A percentile compares a stretch with the other conserved stretches of the same genome.
Evolutionary conservation across 2,888 invertebrate species (phyloP).

Genomic region (Bembecia ichneumoniformis): DNA sequence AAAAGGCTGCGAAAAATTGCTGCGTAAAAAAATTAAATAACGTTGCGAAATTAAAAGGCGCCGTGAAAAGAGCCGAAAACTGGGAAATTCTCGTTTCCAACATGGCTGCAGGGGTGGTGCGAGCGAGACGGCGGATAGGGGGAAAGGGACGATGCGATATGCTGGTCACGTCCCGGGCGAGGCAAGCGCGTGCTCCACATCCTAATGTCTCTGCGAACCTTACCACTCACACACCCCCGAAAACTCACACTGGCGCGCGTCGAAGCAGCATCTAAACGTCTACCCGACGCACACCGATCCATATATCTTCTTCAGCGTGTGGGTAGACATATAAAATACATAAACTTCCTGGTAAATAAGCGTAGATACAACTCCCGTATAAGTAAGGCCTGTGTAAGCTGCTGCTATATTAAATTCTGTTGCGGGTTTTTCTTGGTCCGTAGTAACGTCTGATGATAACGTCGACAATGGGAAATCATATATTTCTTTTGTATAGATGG

Average conservation of each 20-base stretch:
- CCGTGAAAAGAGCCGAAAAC: conserved; percentile 61
- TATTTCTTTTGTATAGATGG: conserved; percentile 38
- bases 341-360: conserved; percentile 69
- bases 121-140: conserved; percentile 51
- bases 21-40: conserved; percentile 49
- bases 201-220: conserved; percentile 58
- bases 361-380: conserved; percentile 60
- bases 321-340: conserved; percentile 51
- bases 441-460: conserved; percentile 41
- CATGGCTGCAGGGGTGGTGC: conserved; percentile 60
- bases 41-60: conserved; percentile 61
- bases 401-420: conserved; percentile 66
- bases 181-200: conserved; percentile 68
- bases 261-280: conserved; percentile 40
- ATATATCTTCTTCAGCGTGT: conserved; percentile 31
- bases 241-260: conserved; percentile 31
- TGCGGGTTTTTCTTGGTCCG: conserved; percentile 41
- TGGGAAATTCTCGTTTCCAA: conserved; percentile 61
- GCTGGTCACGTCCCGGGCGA: conserved; percentile 69
- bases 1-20: conserved; percentile 15
- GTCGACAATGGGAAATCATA: conserved; percentile 51
- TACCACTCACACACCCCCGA: conserved; percentile 51
- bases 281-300: conserved; percentile 19
- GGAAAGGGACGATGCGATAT: conserved; percentile 67
- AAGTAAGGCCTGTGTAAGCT: conserved; percentile 41